Base-by-base conservation (phyloP, 1,140 invertebrate genomes). In the Drosophila fuyamai region DNA sequence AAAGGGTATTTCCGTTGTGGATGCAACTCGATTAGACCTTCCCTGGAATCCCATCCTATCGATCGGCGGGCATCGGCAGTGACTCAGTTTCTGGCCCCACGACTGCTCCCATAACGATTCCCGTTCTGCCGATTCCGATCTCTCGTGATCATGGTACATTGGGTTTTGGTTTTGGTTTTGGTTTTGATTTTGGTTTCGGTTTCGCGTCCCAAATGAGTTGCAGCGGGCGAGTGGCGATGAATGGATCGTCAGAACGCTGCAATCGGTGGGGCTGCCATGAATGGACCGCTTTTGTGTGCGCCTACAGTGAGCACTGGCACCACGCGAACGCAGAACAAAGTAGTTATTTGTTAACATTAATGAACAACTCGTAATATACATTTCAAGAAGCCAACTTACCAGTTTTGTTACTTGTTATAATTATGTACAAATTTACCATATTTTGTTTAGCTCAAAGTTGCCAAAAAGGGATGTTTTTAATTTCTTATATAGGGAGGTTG, bases 81-180 rank as follows among this genome's bases (percentile, higher is more conserved):
- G 72, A 75, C 50, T 74, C 56, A 74, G 60, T 55, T 32, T 40
- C 38, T 55, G 48, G 58, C 73, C 55, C 51, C 53, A 63, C 78
- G 29, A 51, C 48, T 86, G 68, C 60, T 81, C 72, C 77, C 71
- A 75, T 62, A 70, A 71, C 27, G 36, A 61, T 75, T 75, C 72
- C 62, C 40, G 57, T 55, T 60, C 47, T 35, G 43, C 16, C 46
- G 79, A 80, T 75, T 79, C 43, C 51, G 61, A 81, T 80, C 77
- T 67, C 44, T 56, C 53, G 40, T 59, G 81, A 81, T 81, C 81
- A 86, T 78, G 81, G 62, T 72, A 66, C 81, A 85, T 86, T 84
- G 59, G 77, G 32, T 81, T 65, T 70, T 6, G 10, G 43, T 13
- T n/a, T 43, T 12, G 71, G 35, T 72, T 60, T 63, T 6, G 23